Conservation (phyloP, 2,113 vertebrate genomes). For the Ginglymostoma cirratum region DNA sequence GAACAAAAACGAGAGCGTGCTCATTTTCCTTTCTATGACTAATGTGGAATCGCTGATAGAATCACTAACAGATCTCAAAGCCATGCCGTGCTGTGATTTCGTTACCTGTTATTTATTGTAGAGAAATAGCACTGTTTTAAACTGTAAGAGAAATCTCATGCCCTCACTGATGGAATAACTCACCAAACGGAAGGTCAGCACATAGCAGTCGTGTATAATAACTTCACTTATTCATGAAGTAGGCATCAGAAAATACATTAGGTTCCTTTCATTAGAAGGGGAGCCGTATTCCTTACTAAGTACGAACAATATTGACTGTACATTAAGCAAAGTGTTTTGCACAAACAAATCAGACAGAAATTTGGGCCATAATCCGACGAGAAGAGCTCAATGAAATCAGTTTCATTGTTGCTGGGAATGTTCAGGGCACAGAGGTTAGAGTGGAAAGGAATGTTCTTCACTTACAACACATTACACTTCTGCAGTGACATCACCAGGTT, state of each 20-base stretch:
- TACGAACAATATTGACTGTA: neutral
- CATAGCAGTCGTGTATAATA: neutral
- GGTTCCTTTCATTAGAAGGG: neutral
- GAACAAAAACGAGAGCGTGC: neutral
- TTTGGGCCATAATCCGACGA: neutral
- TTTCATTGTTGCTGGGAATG: neutral
- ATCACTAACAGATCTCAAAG: neutral
- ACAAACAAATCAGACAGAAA: neutral
- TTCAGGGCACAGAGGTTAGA: neutral
- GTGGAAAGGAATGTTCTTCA: neutral
- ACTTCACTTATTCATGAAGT: neutral
- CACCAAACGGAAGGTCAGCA: neutral
- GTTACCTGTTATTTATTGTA: too few species aligned
- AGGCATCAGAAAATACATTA: neutral
- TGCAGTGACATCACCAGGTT: neutral
- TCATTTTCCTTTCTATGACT: neutral
- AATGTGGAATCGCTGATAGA: neutral
- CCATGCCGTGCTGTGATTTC: neutral
- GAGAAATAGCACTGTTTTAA: neutral
- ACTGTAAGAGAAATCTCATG: neutral
- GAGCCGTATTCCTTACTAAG: neutral
- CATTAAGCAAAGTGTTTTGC: neutral
- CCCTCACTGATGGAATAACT: neutral
- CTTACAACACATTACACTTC: neutral
- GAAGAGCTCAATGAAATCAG: neutral